A percentile compares a stretch with the other conserved stretches of the same genome.
phyloP scores from a whole-genome alignment of 2,113 vertebrate genomes.

The Oxyura jamaicensis region DNA sequence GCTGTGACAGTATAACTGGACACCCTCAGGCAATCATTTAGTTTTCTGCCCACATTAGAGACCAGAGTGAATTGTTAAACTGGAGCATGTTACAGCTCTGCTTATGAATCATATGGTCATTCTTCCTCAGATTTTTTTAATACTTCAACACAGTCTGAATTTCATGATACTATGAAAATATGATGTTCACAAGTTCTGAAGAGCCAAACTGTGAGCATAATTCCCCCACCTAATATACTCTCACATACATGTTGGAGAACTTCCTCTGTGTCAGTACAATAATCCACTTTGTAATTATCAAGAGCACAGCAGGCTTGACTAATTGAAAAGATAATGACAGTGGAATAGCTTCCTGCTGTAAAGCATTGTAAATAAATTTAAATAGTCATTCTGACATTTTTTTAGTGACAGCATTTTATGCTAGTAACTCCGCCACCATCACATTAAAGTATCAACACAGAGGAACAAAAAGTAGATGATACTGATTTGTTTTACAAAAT shows the following conservation, averaged over 20 bases:
- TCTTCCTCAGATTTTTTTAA: not conserved
- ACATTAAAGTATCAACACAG: not conserved
- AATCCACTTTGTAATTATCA: not conserved
- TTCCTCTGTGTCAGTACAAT: not conserved
- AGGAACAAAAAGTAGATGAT: not conserved
- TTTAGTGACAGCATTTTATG: not conserved
- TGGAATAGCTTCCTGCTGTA: not conserved
- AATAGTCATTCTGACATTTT: not conserved
- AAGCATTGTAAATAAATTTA: not conserved
- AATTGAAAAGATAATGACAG: not conserved
- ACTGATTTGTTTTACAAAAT: not conserved
- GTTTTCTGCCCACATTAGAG: not conserved
- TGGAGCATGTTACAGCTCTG: not conserved
- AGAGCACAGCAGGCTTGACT: not conserved
- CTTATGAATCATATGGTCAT: not conserved
- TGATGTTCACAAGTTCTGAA: not conserved
- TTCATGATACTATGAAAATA: not conserved
- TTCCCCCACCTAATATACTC: not conserved
- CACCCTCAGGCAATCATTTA: not conserved
- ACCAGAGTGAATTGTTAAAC: not conserved
- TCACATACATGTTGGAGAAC: not conserved
- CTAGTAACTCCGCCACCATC: not conserved
- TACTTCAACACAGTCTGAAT: not conserved
- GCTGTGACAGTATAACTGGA: not conserved
- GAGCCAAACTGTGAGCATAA: not conserved